Evolutionary conservation across 2,113 vertebrate species (phyloP).

Genomic region (Charadrius vociferus): DNA sequence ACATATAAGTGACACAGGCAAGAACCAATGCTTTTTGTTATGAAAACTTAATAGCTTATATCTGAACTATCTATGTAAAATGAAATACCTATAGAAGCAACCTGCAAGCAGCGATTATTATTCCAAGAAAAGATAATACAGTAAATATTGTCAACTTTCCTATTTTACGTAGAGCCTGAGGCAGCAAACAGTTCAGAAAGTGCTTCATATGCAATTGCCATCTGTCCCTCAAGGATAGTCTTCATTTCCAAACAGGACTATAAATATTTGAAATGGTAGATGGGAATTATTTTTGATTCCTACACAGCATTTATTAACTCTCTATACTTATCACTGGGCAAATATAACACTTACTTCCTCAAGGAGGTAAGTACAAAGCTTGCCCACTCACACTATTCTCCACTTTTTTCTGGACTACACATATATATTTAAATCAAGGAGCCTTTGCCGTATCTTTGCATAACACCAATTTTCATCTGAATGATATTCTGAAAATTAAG

Average conservation of each 20-base stretch:
- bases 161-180: neutral
- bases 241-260: neutral
- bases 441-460: neutral
- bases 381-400: neutral
- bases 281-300: neutral
- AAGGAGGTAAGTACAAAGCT: neutral
- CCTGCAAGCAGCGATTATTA: neutral
- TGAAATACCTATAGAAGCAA: neutral
- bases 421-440: neutral
- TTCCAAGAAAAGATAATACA: neutral
- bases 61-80: neutral
- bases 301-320: neutral
- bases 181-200: neutral
- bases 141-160: neutral
- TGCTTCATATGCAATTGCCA: neutral
- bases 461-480: neutral
- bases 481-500: neutral
- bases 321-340: neutral
- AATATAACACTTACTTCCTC: neutral
- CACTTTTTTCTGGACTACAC: neutral
- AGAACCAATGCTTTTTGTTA: neutral
- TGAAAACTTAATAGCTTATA: neutral
- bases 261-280: neutral
- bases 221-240: neutral
- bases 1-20: neutral